These are phyloP conservation scores for Rhamphomyia laevipes DNA, from an alignment of 2,888 invertebrate genomes.

Conservation along the genomic window DNA sequence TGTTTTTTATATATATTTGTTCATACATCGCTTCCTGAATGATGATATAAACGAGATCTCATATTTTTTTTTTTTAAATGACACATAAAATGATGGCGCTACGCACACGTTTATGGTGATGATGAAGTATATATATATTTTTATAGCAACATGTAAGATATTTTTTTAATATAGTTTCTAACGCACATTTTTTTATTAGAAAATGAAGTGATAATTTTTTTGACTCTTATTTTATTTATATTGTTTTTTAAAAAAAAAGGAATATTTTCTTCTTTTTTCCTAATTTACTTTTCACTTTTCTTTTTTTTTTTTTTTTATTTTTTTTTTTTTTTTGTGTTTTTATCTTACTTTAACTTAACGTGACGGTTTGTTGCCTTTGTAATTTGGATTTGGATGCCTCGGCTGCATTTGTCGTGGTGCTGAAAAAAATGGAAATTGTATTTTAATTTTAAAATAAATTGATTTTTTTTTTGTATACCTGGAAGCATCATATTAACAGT, in stretches of 20 bases:
- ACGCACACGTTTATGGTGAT: too few species aligned
- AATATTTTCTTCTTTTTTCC: background rate
- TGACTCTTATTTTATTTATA: background rate
- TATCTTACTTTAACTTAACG: slow-evolving; percentile 11
- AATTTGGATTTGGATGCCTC: slow-evolving; percentile 37
- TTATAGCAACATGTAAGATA: background rate
- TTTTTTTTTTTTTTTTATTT: too few species aligned
- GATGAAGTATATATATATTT: too few species aligned
- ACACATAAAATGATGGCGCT: too few species aligned
- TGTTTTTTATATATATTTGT: too few species aligned
- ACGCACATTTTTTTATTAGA: too few species aligned
- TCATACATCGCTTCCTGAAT: too few species aligned
- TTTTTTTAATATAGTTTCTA: slow-evolving; percentile 1
- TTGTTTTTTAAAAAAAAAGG: too few species aligned
- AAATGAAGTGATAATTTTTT: too few species aligned
- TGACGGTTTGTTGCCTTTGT: slow-evolving; percentile 35
- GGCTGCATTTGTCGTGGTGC: slow-evolving; percentile 35
- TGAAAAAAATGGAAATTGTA: slow-evolving; percentile 14
- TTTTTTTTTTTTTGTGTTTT: too few species aligned
- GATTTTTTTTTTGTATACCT: slow-evolving; percentile 21
- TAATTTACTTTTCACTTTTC: background rate
- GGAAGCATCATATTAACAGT: slow-evolving; percentile 38
- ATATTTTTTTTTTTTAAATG: too few species aligned
- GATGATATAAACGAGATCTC: too few species aligned
- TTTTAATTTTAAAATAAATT: background rate